These are phyloP conservation scores for Haemorhous mexicanus DNA, from an alignment of 2,113 vertebrate genomes.

Conservation along the genomic window DNA sequence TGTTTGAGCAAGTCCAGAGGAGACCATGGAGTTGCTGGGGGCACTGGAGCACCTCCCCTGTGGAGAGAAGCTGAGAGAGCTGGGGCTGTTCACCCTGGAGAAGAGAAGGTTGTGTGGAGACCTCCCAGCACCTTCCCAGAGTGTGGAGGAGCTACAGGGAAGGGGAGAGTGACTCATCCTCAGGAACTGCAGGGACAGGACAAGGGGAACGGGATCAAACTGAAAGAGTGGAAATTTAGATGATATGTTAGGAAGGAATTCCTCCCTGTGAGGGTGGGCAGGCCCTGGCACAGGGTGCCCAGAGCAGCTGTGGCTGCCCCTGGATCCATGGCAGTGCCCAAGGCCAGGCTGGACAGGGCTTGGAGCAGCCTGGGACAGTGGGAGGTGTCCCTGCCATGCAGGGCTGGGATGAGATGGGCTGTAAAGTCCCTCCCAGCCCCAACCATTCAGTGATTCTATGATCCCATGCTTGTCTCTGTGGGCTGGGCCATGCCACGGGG, in stretches of 20 bases:
- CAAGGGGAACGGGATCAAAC: background rate
- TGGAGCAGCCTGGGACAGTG: background rate
- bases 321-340: background rate
- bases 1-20: background rate
- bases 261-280: accelerated
- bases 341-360: accelerated
- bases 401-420: accelerated
- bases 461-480: accelerated
- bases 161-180: accelerated
- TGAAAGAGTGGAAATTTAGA: background rate
- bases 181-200: background rate
- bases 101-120: background rate
- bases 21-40: background rate
- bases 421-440: background rate
- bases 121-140: accelerated
- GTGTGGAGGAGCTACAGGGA: background rate
- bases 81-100: accelerated
- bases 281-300: background rate
- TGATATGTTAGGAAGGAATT: background rate
- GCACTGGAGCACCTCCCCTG: background rate
- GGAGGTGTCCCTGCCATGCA: background rate
- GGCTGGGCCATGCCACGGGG: background rate
- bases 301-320: background rate
- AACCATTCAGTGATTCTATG: background rate
- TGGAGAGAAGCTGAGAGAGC: background rate